Evolutionary conservation across 2,797 vertebrate genomes (phyloP), one percentile per base, ranked within the genome.

Genomic region (Leptodactylus fallax): DNA sequence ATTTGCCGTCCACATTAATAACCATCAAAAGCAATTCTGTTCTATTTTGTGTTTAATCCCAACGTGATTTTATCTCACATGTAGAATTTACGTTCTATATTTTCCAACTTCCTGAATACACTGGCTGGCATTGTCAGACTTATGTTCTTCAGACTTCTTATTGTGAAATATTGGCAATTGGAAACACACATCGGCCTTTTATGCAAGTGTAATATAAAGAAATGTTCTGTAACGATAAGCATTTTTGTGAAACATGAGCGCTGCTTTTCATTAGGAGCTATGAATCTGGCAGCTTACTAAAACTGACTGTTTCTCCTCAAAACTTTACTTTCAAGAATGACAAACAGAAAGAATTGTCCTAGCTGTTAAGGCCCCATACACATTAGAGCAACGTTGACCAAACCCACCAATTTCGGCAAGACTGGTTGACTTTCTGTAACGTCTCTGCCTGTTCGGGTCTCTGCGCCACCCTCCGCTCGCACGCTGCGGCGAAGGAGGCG

Each of bases 221-320:
- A 49, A 61, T 83, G 51, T 85, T 69, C 36, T 80, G 60, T 67
- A 77, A 76, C 61, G 86, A 87, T 87, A 83, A 78, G 71, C 72
- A 87, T 78, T 83, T 87, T 79, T 67, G 60, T 69, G 47, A 56
- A 69, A 74, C 58, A 77, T 78, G 60, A 83, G 83, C 82, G 45
- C 81, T 79, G 87, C 51, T 84, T 88, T 85, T 88, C 87, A 88
- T 88, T 85, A 85, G 2, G 56, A 65, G 47, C 83, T 47, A 81
- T n/a, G 47, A 25, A 85, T 81, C 67, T 85, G 82, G 82, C 74
- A 61, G 49, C 10, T 61, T 21, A n/a, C 25, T 36, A 6, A 72
- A 56, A 58, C 47, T 45, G 67, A 67, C 61, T 72, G 19, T 13
- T 65, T 74, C 17, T 81, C 45, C 36, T 36, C 36, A 63, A n/a